Base-by-base conservation (phyloP, 2,113 vertebrate species). In the Balaenoptera acutorostrata region DNA sequence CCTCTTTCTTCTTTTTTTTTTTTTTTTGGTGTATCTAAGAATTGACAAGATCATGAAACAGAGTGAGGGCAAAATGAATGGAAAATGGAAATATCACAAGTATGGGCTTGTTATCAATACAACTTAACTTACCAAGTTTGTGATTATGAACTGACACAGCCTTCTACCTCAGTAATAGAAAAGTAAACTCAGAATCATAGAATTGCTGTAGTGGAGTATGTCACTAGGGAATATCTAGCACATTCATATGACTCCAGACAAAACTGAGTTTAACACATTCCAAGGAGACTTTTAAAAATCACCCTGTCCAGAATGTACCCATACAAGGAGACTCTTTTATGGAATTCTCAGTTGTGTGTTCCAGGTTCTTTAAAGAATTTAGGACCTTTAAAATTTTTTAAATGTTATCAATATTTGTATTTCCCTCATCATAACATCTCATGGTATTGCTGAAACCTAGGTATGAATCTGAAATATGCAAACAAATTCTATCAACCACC, bases 241-340 rank as follows among this genome's bases (percentile, higher is more conserved):
- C 15, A 52, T 87, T 90, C 49, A n/a, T 80, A 90, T 72, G 44
- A 81, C 49, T 81, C 59, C 39, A 95, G 95, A 84, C 46, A 84
- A 96, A 95, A 92, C 41, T 66, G 39, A 95, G 88, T 92, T 74
- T 69, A 88, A 81, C 6, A 81, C 36, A 90, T 96, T 97, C 72
- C 69, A 87, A 80, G 21, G 4, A 97, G 27, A 49, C 15, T 20
- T 49, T 46, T 49, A 6, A 77, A 49, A 94, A 78, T 85, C 63
- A 85, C 33, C 36, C 68, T 81, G 8, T 29, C 25, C 41, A 94
- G 64, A 89, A 72, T 77, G 27, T 88, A 46, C 41, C 82, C 90
- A 87, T 80, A 75, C 74, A 93, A 84, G 57, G 44, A 94, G 4
- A 90, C 15, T 86, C 36, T 92, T 84, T 46, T 13, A 59, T 55